Percentiles rank a stretch among this genome's conserved stretches.
phyloP scores from a whole-genome alignment of 2,113 vertebrate genomes.

The Gallinago media region DNA sequence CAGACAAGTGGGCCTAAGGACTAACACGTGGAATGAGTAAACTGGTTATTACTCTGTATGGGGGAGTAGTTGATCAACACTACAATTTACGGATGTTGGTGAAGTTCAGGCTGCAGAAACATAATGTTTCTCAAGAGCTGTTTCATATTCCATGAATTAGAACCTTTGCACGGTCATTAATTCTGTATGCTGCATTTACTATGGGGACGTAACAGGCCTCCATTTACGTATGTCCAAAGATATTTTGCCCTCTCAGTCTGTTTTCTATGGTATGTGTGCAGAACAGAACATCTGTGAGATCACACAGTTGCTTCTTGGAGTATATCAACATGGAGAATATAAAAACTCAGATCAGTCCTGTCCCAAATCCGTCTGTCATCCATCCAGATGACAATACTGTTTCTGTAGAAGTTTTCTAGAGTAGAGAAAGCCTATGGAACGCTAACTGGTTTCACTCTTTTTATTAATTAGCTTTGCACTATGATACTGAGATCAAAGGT shows the following conservation, averaged over 20 bases:
- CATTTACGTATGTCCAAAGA: neutral
- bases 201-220: neutral
- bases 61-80: neutral
- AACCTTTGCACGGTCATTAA: neutral
- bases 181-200: neutral
- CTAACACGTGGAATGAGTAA: neutral
- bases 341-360: neutral
- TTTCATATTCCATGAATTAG: neutral
- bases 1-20: too few relatives aligned
- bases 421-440: neutral
- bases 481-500: neutral
- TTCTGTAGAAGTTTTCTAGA: neutral
- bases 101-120: neutral
- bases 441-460: neutral
- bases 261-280: neutral
- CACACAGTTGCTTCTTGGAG: neutral
- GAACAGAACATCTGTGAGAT: neutral
- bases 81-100: neutral
- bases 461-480: neutral
- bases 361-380: neutral
- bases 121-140: neutral
- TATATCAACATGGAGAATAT: neutral
- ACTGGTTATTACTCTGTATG: neutral
- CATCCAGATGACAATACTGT: neutral
- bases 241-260: neutral